These are phyloP conservation scores for Lerista edwardsae DNA, from an alignment of 2,797 vertebrate species.

Conservation along the genomic window DNA sequence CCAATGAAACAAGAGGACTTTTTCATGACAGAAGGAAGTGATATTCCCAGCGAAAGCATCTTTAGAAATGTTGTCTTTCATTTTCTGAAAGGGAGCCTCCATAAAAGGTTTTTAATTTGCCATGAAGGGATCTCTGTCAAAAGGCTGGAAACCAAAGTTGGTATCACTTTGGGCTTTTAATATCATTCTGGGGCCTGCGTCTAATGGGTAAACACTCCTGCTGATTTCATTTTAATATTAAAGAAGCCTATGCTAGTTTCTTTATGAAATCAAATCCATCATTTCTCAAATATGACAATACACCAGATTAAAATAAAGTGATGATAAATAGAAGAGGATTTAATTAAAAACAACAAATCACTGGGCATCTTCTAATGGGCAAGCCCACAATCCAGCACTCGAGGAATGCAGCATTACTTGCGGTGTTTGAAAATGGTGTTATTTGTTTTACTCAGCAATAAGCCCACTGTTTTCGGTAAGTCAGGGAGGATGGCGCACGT, in stretches of 20 bases:
- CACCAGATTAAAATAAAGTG: slow-evolving; percentile 44
- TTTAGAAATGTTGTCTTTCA: not conserved
- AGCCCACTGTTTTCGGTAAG: too few species aligned
- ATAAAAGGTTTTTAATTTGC: not conserved
- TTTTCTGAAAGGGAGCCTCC: not conserved
- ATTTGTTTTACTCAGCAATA: too few species aligned
- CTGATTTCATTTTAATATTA: slow-evolving; percentile 68
- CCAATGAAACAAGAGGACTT: not conserved
- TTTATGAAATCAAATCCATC: slow-evolving; percentile 52
- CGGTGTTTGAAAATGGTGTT: too few species aligned
- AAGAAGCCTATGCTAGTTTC: slow-evolving; percentile 15
- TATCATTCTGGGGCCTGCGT: slow-evolving; percentile 29
- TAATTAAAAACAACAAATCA: slow-evolving; percentile 71
- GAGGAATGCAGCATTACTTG: slow-evolving; percentile 10
- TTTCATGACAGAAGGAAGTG: not conserved
- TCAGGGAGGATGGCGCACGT: too few species aligned
- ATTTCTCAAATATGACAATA: slow-evolving; percentile 41
- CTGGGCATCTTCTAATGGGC: slow-evolving; percentile 32
- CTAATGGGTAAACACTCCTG: slow-evolving; percentile 52
- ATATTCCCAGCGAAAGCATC: not conserved
- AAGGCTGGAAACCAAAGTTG: slow-evolving; percentile 10
- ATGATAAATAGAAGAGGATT: slow-evolving; percentile 40
- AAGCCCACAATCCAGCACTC: slow-evolving; percentile 1
- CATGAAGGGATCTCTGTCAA: slow-evolving; percentile 6
- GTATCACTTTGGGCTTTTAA: slow-evolving; percentile 18